Base-by-base conservation (phyloP, 2,888 invertebrate genomes). In the Chrysina gloriosa region DNA sequence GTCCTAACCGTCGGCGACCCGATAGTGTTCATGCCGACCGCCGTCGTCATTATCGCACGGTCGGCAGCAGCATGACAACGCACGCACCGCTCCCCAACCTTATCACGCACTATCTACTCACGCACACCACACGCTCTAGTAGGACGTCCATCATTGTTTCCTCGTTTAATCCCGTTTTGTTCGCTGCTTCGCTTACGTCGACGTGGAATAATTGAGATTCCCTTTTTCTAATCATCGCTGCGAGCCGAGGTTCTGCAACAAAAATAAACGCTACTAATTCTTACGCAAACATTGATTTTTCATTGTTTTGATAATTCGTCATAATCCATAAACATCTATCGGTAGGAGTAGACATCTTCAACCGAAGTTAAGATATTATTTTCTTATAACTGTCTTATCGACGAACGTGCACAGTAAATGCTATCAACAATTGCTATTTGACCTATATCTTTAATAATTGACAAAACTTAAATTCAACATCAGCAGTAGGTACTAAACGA, bases 1-100 rank as follows among this genome's bases (percentile, higher is more conserved):
- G 73, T 66, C 63, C 71, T 69, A 67, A 68, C 50, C 65, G 71
- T 63, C 71, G 74, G 73, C 72, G 74, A 68, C 70, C 74, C 68
- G 74, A 77, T 73, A 72, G 75, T 73, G 72, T 71, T 73, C 75
- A 76, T 75, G 73, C 73, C 73, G 73, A 73, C 71, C 75, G 74
- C 74, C 73, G 72, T 74, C 71, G 47, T 67, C 72, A 73, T 73
- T 71, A 69, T 52, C 73, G 71, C 70, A 68, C 73, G 68, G 69
- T 66, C 68, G 69, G 63, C 71, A 70, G 67, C 71, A 69, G 66
- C 75, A 74, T 74, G 72, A 71, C 72, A 73, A 56, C 68, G 61
- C 63, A 67, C 70, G 69, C 72, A 69, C 47, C 34, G 31, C 34
- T 67, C 68, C 70, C 69, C 58, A 42, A 29, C 31, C 19, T 16